A percentile compares a stretch with the other conserved stretches of the same genome.
Conservation (phyloP, 2,888 invertebrate species). For the Mycalesis mineus region DNA sequence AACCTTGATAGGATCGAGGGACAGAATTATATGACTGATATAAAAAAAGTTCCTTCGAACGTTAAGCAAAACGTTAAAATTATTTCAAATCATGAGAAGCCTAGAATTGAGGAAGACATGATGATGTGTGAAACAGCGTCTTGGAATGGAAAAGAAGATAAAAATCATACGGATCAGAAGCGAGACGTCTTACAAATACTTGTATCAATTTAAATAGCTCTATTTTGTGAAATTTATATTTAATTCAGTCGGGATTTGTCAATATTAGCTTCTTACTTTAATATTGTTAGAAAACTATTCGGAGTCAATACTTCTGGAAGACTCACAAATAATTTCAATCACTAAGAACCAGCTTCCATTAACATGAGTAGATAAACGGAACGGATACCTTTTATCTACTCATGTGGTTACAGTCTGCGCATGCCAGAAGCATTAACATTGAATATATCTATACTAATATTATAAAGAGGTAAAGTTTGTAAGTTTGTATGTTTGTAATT, state of each 20-base stretch:
- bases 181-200: constrained; percentile 57
- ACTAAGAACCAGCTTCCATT: too few species aligned
- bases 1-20: constrained; percentile 48
- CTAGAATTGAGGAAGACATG: constrained; percentile 52
- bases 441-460: too few species aligned
- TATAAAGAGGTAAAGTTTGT: too few species aligned
- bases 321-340: too few species aligned
- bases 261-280: not conserved
- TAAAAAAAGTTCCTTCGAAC: constrained; percentile 35
- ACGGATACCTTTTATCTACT: too few species aligned
- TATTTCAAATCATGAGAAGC: constrained; percentile 32
- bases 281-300: not conserved
- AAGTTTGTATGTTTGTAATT: too few species aligned
- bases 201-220: constrained; percentile 44
- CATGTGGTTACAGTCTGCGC: too few species aligned
- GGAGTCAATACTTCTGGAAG: too few species aligned
- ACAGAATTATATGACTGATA: constrained; percentile 23
- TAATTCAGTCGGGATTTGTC: not conserved
- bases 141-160: constrained; percentile 37
- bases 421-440: too few species aligned
- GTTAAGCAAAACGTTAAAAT: constrained; percentile 47
- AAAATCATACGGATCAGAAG: constrained; percentile 38
- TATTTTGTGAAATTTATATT: too few species aligned
- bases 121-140: constrained; percentile 58
- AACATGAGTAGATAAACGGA: too few species aligned